Conservation (phyloP, 2,888 invertebrate genomes). For the Gibbula magus region DNA sequence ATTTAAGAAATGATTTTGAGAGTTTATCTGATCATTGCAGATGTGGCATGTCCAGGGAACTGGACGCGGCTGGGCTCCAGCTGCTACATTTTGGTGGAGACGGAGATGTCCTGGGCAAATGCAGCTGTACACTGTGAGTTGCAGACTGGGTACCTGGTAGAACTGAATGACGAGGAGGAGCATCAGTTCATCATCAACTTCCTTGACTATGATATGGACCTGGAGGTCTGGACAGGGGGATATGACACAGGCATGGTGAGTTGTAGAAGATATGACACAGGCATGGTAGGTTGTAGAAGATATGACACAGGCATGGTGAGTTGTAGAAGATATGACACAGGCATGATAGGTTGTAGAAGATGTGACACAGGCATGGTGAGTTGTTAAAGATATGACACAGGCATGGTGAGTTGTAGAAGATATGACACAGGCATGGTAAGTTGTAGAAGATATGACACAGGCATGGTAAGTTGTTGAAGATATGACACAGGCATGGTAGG, state of each 20-base stretch:
- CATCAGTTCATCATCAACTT: background rate
- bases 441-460: too few species aligned
- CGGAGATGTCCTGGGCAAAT: background rate
- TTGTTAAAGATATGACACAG: too few species aligned
- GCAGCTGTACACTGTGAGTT: background rate
- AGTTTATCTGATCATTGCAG: background rate
- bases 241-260: conserved; percentile 8
- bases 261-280: too few species aligned
- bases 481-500: too few species aligned
- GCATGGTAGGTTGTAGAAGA: background rate
- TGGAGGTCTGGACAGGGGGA: conserved; percentile 17
- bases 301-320: background rate
- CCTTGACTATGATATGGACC: background rate
- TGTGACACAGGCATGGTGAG: too few species aligned
- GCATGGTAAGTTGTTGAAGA: too few species aligned
- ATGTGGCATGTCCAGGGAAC: background rate
- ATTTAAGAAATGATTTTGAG: background rate
- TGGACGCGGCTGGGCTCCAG: background rate
- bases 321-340: background rate
- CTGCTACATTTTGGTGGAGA: conserved; percentile 6
- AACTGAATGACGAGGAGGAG: background rate
- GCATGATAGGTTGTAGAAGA: background rate
- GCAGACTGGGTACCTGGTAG: conserved; percentile 7
- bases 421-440: too few species aligned
- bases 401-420: too few species aligned